Evolutionary conservation across 2,888 invertebrate genomes (phyloP).

Genomic region (Pollenia angustigena): DNA sequence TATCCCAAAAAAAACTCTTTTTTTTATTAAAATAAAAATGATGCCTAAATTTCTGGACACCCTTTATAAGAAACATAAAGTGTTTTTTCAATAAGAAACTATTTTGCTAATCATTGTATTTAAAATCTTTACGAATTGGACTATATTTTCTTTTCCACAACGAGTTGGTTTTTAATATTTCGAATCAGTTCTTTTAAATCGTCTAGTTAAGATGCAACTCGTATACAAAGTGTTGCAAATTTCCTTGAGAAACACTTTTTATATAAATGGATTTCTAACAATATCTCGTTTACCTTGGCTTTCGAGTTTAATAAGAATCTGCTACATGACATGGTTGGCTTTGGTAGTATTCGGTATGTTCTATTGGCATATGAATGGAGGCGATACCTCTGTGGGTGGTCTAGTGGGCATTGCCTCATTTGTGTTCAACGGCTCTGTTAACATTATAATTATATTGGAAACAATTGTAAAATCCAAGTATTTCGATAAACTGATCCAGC

Average conservation of each 20-base stretch:
- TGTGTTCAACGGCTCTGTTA: constrained; percentile 52
- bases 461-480: constrained; percentile 58
- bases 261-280: constrained; percentile 47
- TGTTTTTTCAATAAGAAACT: neutral
- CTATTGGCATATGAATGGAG: constrained; percentile 56
- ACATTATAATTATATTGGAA: constrained; percentile 70
- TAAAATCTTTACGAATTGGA: neutral
- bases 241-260: constrained; percentile 40
- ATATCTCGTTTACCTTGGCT: constrained; percentile 43
- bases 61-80: too few relatives aligned
- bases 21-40: too few relatives aligned
- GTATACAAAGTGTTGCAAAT: neutral
- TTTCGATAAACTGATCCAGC: neutral
- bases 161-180: neutral
- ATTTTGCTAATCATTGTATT: constrained; percentile 17
- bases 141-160: neutral
- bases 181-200: neutral
- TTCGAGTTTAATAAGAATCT: constrained; percentile 36
- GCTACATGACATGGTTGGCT: constrained; percentile 52
- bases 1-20: too few relatives aligned
- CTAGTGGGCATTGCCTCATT: constrained; percentile 72
- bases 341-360: constrained; percentile 45
- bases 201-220: constrained; percentile 29
- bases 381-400: constrained; percentile 60
- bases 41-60: too few relatives aligned